Evolutionary conservation across 2,888 invertebrate species (phyloP).

Genomic region (Nycteola revayana): DNA sequence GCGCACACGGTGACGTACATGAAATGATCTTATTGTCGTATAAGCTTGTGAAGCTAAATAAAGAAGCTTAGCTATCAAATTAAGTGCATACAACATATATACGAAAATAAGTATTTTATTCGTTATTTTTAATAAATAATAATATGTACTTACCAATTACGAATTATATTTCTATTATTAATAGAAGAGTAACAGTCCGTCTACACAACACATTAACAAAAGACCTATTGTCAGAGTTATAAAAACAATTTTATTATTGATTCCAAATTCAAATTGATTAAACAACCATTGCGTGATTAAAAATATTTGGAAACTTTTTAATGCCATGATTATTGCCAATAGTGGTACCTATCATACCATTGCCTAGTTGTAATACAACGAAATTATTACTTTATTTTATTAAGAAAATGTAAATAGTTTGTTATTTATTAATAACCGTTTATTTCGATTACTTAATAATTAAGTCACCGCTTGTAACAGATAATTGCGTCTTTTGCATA

Average conservation of each 20-base stretch:
- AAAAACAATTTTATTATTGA: too few relatives aligned
- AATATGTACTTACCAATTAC: too few relatives aligned
- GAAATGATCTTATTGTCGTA: slow-evolving; percentile 18
- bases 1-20: slow-evolving; percentile 33
- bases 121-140: too few relatives aligned
- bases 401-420: slow-evolving; percentile 31
- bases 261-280: too few relatives aligned
- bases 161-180: too few relatives aligned
- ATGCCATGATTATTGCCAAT: slow-evolving; percentile 33
- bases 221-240: too few relatives aligned
- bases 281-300: too few relatives aligned
- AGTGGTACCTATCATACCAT: slow-evolving; percentile 32
- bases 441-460: slow-evolving; percentile 8
- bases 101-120: slow-evolving; percentile 9
- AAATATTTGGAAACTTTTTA: background rate
- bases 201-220: too few relatives aligned
- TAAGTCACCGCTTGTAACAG: slow-evolving; percentile 11
- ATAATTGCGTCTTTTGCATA: background rate
- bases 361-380: slow-evolving; percentile 28
- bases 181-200: too few relatives aligned
- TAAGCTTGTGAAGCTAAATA: slow-evolving; percentile 25
- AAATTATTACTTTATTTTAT: slow-evolving; percentile 16
- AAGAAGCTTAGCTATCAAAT: slow-evolving; percentile 22
- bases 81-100: slow-evolving; percentile 12
- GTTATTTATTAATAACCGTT: slow-evolving; percentile 35